These are phyloP conservation scores for Lampris megalopsis DNA, from an alignment of 2,113 vertebrate genomes.

Conservation along the genomic window DNA sequence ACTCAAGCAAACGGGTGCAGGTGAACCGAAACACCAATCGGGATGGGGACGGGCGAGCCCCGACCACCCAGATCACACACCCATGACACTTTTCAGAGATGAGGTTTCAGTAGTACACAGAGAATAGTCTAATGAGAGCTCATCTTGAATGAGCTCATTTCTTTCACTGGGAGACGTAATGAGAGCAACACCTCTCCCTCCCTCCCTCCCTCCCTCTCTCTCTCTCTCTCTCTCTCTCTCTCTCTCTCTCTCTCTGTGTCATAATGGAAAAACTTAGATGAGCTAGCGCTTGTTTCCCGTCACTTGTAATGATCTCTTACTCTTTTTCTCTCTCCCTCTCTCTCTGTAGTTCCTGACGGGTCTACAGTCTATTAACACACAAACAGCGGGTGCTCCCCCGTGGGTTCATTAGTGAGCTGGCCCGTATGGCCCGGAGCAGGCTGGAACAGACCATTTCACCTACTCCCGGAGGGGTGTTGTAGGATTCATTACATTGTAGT, in stretches of 20 bases:
- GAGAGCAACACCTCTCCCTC: slow-evolving; percentile 44
- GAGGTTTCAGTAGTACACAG: slow-evolving; percentile 50
- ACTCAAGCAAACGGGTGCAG: too few species aligned
- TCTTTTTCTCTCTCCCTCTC: slow-evolving; percentile 29
- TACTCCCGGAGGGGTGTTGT: slow-evolving; percentile 71
- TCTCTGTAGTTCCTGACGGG: slow-evolving; percentile 73
- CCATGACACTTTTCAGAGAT: slow-evolving; percentile 4
- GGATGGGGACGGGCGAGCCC: too few species aligned
- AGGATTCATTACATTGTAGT: slow-evolving; percentile 63
- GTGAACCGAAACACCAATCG: too few species aligned
- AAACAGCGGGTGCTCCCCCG: slow-evolving; percentile 75
- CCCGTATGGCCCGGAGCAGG: slow-evolving; percentile 64
- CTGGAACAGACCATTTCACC: slow-evolving; percentile 72
- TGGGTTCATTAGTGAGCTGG: slow-evolving; percentile 81
- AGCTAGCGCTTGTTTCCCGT: slow-evolving; percentile 59
- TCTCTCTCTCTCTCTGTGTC: slow-evolving; percentile 53
- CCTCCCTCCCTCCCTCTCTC: slow-evolving; percentile 40
- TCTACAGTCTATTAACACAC: slow-evolving; percentile 74
- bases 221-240: slow-evolving; percentile 45
- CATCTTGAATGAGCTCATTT: slow-evolving; percentile 48
- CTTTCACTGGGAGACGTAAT: slow-evolving; percentile 51
- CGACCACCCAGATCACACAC: too few species aligned
- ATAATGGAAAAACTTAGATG: slow-evolving; percentile 61
- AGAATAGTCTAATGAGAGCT: slow-evolving; percentile 51
- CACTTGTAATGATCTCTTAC: slow-evolving; percentile 57